These are phyloP conservation scores for Hirundichthys speculiger DNA, from an alignment of 2,113 vertebrate genomes.

Conservation along the genomic window DNA sequence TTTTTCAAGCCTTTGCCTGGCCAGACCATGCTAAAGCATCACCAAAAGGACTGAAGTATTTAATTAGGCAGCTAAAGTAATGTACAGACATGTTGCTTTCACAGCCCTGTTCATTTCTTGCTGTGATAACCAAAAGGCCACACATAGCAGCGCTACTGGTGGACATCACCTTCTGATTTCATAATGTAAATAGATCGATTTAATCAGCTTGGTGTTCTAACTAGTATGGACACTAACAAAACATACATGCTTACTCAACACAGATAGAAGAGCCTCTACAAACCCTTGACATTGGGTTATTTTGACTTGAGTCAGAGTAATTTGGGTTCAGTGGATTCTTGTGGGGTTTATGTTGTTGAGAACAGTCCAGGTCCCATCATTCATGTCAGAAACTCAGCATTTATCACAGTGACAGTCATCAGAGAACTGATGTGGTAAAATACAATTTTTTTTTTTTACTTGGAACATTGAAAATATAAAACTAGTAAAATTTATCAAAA, in stretches of 20 bases:
- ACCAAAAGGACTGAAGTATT: slow-evolving; percentile 36
- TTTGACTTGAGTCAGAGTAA: not conserved
- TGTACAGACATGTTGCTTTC: slow-evolving; percentile 43
- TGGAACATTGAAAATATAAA: not conserved
- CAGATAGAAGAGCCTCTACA: slow-evolving; percentile 14
- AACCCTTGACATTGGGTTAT: not conserved
- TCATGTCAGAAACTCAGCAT: not conserved
- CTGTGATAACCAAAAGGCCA: slow-evolving; percentile 38
- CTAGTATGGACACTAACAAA: slow-evolving; percentile 13
- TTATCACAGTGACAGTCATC: not conserved
- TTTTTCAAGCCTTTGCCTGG: slow-evolving; percentile 22
- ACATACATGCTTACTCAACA: slow-evolving; percentile 15
- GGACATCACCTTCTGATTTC: slow-evolving; percentile 33
- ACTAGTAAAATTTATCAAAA: not conserved
- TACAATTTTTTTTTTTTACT: not conserved
- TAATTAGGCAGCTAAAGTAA: slow-evolving; percentile 47
- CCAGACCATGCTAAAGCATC: slow-evolving; percentile 14
- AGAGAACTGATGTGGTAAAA: not conserved
- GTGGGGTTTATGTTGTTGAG: slow-evolving; percentile 2
- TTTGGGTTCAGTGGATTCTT: slow-evolving; percentile 6
- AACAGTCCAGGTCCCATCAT: not conserved
- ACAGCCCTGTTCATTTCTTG: slow-evolving; percentile 23
- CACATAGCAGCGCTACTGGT: slow-evolving; percentile 43
- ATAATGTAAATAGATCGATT: slow-evolving; percentile 33
- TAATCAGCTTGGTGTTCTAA: slow-evolving; percentile 35